Percentiles rank a stretch among this genome's conserved stretches.
Conservation (phyloP, 2,888 invertebrate species). For the Xylota segnis region DNA sequence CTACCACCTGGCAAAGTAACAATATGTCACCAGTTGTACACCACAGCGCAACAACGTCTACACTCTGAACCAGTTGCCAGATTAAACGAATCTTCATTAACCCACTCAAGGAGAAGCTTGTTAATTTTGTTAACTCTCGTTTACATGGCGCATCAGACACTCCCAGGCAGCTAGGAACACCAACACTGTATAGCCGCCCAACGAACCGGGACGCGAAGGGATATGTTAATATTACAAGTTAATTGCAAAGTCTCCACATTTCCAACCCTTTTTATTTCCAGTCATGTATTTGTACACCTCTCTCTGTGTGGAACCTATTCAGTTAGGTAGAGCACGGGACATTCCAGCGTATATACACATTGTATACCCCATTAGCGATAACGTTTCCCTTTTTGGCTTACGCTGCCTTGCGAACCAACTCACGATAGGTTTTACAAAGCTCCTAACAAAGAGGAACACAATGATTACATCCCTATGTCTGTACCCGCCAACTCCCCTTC, state of each 20-base stretch:
- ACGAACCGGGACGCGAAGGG: constrained; percentile 51
- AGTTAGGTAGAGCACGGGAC: constrained; percentile 24
- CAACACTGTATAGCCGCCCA: constrained; percentile 9
- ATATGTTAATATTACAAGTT: constrained; percentile 77
- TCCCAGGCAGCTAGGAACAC: constrained; percentile 26
- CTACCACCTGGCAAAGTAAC: constrained; percentile 34
- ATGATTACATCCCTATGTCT: constrained; percentile 53
- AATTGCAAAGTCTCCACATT: constrained; percentile 72
- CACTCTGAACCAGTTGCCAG: constrained; percentile 57
- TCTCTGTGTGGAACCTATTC: constrained; percentile 57
- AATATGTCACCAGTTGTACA: constrained; percentile 40
- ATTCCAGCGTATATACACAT: constrained; percentile 18
- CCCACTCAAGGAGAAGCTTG: constrained; percentile 75
- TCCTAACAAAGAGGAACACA: constrained; percentile 65
- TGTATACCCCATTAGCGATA: constrained; percentile 72
- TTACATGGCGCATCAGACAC: constrained; percentile 69
- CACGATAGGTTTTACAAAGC: constrained; percentile 58
- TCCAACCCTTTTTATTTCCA: constrained; percentile 53
- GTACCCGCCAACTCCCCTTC: constrained; percentile 3
- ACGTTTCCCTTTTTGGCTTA: constrained; percentile 62
- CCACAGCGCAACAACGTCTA: neutral
- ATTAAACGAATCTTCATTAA: constrained; percentile 77
- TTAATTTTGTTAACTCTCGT: constrained; percentile 75
- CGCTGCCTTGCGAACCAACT: constrained; percentile 16
- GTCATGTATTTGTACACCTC: neutral